phyloP scores from a whole-genome alignment of 2,113 vertebrate genomes.

The Clarias batrachus region DNA sequence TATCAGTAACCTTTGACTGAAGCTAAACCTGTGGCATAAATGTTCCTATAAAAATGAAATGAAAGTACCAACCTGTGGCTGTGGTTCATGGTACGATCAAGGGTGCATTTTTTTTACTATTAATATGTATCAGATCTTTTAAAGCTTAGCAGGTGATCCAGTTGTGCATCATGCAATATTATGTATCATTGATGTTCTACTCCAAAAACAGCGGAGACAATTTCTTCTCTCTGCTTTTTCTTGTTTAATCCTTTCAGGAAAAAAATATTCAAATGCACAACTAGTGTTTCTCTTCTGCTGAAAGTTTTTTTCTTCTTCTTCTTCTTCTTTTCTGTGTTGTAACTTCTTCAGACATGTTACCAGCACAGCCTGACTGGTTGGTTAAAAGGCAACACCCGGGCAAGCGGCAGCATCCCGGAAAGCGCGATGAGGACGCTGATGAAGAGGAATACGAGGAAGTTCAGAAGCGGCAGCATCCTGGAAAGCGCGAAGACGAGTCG shows the following conservation, averaged over 20 bases:
- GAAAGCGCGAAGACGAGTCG: constrained; percentile 74
- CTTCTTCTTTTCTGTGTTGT: too few relatives aligned
- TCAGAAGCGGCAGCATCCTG: constrained; percentile 75
- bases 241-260: neutral
- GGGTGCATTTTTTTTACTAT: neutral
- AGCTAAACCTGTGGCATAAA: neutral
- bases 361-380: constrained; percentile 68
- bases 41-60: neutral
- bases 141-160: neutral
- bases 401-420: constrained; percentile 74
- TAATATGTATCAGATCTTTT: neutral
- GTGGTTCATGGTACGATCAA: neutral
- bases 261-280: neutral
- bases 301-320: neutral
- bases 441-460: constrained; percentile 59
- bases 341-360: neutral
- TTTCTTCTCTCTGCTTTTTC: neutral
- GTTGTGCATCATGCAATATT: neutral
- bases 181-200: neutral
- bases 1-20: neutral
- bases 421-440: constrained; percentile 83
- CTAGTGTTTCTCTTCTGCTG: neutral
- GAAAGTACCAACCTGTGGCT: neutral
- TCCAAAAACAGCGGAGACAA: neutral
- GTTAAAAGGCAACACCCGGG: constrained; percentile 79